Base-by-base conservation (phyloP, 2,888 invertebrate genomes). In the Chouioia cunea region DNA sequence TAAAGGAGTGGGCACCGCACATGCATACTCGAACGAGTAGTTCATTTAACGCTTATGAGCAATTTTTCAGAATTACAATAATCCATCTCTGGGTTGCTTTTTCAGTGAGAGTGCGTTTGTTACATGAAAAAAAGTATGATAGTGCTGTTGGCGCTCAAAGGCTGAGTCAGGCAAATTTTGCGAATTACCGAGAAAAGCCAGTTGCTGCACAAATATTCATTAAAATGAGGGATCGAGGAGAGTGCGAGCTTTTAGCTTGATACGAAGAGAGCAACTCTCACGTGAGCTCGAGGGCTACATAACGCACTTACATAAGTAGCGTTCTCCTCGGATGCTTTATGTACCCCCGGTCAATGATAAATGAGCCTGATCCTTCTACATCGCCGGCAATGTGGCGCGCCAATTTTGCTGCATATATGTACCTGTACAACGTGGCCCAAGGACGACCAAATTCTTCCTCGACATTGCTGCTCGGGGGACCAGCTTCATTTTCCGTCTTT, bases 391-490 rank as follows among this genome's bases (percentile, higher is more conserved):
- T 18, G n/a, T 20, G 16, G 14, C 56, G 56, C 23, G 22, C 22
- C 52, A 44, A 53, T 46, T 54, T 15, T 46, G 23, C 15, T 2
- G 64, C 15, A 6, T n/a, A 46, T 20, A 16, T 8, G 4, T 14
- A 36, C 43, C 18, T 47, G 12, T 15, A 48, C 36, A 6, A 27
- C 36, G 36, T 12, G 10, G 50, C 52, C 10, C 27, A 54, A 60
- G 48, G 64, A 59, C 64, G 64, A 58, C 53, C 47, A 70, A 70
- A 70, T 47, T 70, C 53, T 64, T 43, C 15, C 22, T n/a, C n/a
- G n/a, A 8, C 48, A 14, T 14, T 12, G 76, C 70, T n/a, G 79
- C 81, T 78, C 22, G 66, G 73, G 74, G 81, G 81, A 65, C 18
- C 72, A 75, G 79, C 82, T 48, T 48, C 14, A 4, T 48, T 16